Base-by-base conservation (phyloP, 2,797 vertebrate genomes). In the Bryconaethiops microstoma region DNA sequence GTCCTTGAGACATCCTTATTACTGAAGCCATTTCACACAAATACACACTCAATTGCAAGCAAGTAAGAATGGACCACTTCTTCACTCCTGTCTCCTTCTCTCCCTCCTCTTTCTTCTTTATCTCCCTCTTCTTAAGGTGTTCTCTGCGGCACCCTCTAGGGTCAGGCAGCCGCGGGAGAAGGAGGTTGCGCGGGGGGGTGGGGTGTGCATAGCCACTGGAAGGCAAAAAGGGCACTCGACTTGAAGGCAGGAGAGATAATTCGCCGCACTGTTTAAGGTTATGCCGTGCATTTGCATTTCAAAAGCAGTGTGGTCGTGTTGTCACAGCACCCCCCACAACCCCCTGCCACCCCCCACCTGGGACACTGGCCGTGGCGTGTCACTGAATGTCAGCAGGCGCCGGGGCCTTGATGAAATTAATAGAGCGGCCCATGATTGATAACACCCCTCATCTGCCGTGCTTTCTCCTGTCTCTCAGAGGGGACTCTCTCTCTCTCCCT, bases 1-100 rank as follows among this genome's bases (percentile, higher is more conserved):
- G 94, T 92, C 94, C 95, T 96, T 96, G 94, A 95, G 94, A 94
- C 57, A 89, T 94, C 94, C 95, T 95, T 92, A 93, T 95, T 83
- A 85, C 67, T 89, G 87, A 86, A 83, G 84, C 85, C 78, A 76
- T 73, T 76, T 81, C 23, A 79, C 50, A 78, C 64, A 74, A 76
- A 60, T 25, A 65, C 72, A 71, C 78, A 72, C 80, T 74, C 78
- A 42, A 17, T 68, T 42, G 25, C 80, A n/a, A 68, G 62, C 74
- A 72, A 65, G 84, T 70, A 83, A 84, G 82, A 83, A 73, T 57
- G 64, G 55, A 54, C 85, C 62, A 83, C 86, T 82, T 82, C 81
- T 68, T 79, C 81, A 80, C 76, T 87, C 62, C 82, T 85, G 82
- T 85, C 84, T 86, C 84, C 88, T 89, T 79, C 72, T 57, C 87